Base-by-base conservation (phyloP, 2,797 vertebrate species). In the Centroberyx gerrardi region DNA sequence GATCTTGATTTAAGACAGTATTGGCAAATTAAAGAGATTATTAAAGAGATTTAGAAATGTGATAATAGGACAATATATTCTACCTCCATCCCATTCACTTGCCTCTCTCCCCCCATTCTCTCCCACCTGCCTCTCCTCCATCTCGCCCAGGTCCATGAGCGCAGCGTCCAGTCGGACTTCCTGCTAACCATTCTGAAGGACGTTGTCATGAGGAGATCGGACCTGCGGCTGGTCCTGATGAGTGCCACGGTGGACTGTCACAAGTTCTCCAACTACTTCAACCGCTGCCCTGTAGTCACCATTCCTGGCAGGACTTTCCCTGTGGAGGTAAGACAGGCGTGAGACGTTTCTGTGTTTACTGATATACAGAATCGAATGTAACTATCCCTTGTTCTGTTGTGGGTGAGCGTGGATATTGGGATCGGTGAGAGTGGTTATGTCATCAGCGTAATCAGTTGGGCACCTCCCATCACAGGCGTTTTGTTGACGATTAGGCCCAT, bases 161-260 rank as follows among this genome's bases (percentile, higher is more conserved):
- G 98, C 89, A 99, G 96, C 2, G 98, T 99, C 60, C 98, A 99
- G 82, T 99, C 98, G 0, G 98, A 99, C 90, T 99, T 99, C 90
- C 95, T 99, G 60, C 90, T 99, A 0, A 95, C 97, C 88, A 98
- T 99, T 88, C 91, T 99, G 70, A 97, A 95, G 76, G 97, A 98
- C 53, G 94, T 99, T 49, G 94, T 99, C 2, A 96, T 94, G 88
- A 98, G 95, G 80, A 95, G 98, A 14, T 96, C 97, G 0, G 97
- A 99, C 85, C 92, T 99, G 77, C 96, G 96, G 62, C 93, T 99
- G 74, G 93, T 99, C 86, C 93, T 99, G 44, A 99, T 99, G 98
- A 99, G 98, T 1, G 98, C 98, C 83, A 99, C 98, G 0, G 97
- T 98, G 33, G 98, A 99, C 88, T 97, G 97, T 59, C 83, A 96